Evolutionary conservation across 2,113 vertebrate species (phyloP), one percentile per base, ranked within the genome.

Genomic region (Austrofundulus limnaeus): DNA sequence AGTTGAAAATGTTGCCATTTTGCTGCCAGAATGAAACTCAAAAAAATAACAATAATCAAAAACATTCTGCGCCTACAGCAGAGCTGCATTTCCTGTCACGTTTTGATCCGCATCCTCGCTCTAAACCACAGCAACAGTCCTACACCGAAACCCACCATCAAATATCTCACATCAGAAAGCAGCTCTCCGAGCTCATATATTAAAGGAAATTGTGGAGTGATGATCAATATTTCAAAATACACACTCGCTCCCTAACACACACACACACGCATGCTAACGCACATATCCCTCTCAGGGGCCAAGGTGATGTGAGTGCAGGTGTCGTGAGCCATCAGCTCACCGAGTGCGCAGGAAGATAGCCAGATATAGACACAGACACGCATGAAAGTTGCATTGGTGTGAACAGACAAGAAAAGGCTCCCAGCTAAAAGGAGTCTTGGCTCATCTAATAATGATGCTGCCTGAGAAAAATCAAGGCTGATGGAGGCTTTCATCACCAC

Each of bases 371-470:
- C 64, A 39, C 63, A 56, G 63, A 70, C 75, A 66, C 50, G 45
- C 53, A 86, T 70, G 66, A 83, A 85, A 81, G 78, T 75, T 86
- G 78, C 79, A 87, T 80, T 55, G 77, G 75, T 71, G 71, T 78
- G 82, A 86, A 80, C 60, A 85, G 80, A 88, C 75, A 66, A 77
- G 73, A 74, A 62, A 78, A 41, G 51, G 70, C 80, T 80, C 31
- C 48, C 0, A 72, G 84, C 75, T 77, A 77, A 72, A 82, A 84
- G 23, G 58, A 79, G 63, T 74, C 66, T 51, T 53, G 41, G 61
- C 82, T 85, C 82, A 86, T 86, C 50, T 78, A 83, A 86, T 83
- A 88, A 82, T 85, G 74, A 88, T 88, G 78, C 75, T 56, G 70
- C 38, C 68, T 69, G 63, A 76, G 66, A 87, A 77, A 21, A 78